Evolutionary conservation across 2,888 invertebrate species (phyloP), one percentile per base, ranked within the genome.

Genomic region (Tuberolachnus salignus): DNA sequence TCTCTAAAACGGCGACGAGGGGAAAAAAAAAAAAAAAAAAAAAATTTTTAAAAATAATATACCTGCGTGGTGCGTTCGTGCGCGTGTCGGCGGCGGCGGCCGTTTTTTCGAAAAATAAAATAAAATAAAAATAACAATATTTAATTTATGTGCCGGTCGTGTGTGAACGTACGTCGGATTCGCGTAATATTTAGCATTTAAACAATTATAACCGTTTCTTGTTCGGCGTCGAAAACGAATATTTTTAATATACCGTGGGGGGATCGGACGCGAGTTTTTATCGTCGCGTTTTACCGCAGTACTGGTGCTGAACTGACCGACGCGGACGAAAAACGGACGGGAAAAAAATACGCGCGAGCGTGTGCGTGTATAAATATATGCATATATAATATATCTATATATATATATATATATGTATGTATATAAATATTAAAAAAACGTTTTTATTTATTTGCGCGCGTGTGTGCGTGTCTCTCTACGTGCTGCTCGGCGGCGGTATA

Each of bases 401-500:
- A 44, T 44, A 44, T 26, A 14, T 61, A 34, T 34, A 55, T 34
- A 34, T 34, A 34, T 34, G 19, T 42, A 63, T n/a, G 11, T 14
- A 44, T 44, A 44, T 19, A 13, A 21, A 6, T 63, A 44, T 42
- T 63, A 19, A 42, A 42, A 63, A 19, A 69, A 69, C 69, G 53
- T 69, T 69, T 69, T 53, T 55, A 4, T 34, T 9, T 57, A 23
- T 66, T 49, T 66, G 34, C 44, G 21, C 14, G 42, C 21, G n/a
- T 9, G 57, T 14, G 71, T 71, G 26, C 14, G 23, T 44, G 42
- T 34, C 34, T 34, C 34, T 34, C 34, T 34, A 34, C 34, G 73
- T 51, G 64, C 71, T 59, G 42, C 57, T n/a, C n/a, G n/a, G 69
- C 34, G 67, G 75, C 75, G 75, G 67, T 67, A 75, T 34, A 34